Base-by-base conservation (phyloP, 1,140 invertebrate species). In the Trypoxylus dichotomus region DNA sequence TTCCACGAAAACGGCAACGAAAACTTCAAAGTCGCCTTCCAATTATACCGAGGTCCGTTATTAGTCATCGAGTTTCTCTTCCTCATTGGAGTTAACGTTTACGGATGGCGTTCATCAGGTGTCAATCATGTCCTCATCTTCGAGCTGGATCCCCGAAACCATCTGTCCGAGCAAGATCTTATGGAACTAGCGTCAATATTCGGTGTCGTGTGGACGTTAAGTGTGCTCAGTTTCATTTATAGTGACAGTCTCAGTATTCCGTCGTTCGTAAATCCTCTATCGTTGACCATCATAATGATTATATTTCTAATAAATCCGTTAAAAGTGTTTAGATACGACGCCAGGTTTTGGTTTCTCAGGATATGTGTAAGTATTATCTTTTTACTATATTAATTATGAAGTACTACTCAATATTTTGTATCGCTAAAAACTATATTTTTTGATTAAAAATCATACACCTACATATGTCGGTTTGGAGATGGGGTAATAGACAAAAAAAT, bases 41-140 rank as follows among this genome's bases (percentile, higher is more conserved):
- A 95, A 54, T 85, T 99, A 11, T 99, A 98, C 85, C 90, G 98
- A 43, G 97, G 96, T 0, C 96, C 97, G 3, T 91, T 99, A 77
- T 91, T 99, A 0, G 88, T 99, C 42, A 94, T 99, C 75, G 90
- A 98, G 81, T 97, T 98, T 85, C 90, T 99, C 79, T 99, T 99
- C 85, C 87, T 99, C 1, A 96, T 99, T 84, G 98, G 98, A 21
- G 93, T 99, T 15, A 99, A 99, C 85, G 97, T 96, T 19, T 98
- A 99, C 86, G 97, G 97, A n/a, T 99, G 98, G 98, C 89, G 97
- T 80, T 96, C 95, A 5, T 98, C 97, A 0, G 98, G 98, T 11
- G 98, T 99, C 3, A 99, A 99, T 89, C 98, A 99, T 86, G 98
- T 99, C 0, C 90, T 99, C 0, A 99, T 99, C 81, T 99, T 99